These are phyloP conservation scores for Nemotelus pantherinus DNA, from an alignment of 2,888 invertebrate species.

Conservation along the genomic window DNA sequence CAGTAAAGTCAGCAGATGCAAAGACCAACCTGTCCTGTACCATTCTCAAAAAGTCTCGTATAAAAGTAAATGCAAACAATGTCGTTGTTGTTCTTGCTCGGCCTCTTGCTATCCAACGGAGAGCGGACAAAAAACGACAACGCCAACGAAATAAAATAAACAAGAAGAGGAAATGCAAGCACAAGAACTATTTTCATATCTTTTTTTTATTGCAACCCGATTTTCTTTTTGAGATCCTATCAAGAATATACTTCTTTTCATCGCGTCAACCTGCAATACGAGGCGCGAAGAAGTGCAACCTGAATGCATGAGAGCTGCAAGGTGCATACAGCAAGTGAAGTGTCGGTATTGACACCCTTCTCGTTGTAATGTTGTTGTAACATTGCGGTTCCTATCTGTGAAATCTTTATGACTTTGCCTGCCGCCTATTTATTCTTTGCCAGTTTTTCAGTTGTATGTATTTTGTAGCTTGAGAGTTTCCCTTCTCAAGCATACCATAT, in stretches of 20 bases:
- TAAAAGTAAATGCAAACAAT: slow-evolving; percentile 42
- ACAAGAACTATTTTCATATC: slow-evolving; percentile 1
- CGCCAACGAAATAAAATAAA: slow-evolving; percentile 28
- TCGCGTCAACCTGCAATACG: too few species aligned
- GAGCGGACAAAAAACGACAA: slow-evolving; percentile 3
- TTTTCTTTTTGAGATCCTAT: too few species aligned
- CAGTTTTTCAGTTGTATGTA: too few species aligned
- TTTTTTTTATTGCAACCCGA: not conserved
- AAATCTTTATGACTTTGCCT: slow-evolving; percentile 38
- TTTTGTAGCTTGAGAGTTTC: too few species aligned
- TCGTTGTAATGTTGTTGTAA: slow-evolving; percentile 1
- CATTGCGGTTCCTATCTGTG: slow-evolving; percentile 24
- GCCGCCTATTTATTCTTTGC: slow-evolving; percentile 28
- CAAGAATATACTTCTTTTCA: too few species aligned
- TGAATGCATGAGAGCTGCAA: slow-evolving; percentile 10
- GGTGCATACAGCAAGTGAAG: slow-evolving; percentile 24
- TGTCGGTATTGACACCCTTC: slow-evolving; percentile 35
- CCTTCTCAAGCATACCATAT: too few species aligned
- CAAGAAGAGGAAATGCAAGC: slow-evolving; percentile 33
- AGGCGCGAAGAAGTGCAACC: slow-evolving; percentile 5
- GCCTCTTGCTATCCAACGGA: slow-evolving; percentile 29
- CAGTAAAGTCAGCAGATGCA: slow-evolving; percentile 47
- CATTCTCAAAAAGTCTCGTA: slow-evolving; percentile 25
- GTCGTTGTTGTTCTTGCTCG: slow-evolving; percentile 15
- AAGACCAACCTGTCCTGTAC: slow-evolving; percentile 51